Evolutionary conservation across 2,113 vertebrate species (phyloP), one percentile per base, ranked within the genome.

Genomic region (Elgaria multicarinata): DNA sequence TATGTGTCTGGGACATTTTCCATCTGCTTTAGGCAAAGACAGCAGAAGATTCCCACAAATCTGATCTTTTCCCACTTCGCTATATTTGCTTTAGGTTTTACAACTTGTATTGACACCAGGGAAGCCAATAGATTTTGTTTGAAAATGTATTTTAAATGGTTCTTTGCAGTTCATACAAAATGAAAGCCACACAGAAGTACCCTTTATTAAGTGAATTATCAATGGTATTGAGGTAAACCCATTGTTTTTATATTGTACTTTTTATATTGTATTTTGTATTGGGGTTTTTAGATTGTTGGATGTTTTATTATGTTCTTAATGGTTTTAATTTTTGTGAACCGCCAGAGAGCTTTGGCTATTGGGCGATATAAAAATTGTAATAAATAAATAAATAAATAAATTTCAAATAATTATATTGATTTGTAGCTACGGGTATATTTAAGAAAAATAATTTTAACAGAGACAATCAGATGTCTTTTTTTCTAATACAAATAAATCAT

Each of bases 11-110:
- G 85, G 96, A 97, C 93, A 92, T 92, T 96, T 96, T 93, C 96
- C 97, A 97, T 97, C 97, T 97, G 97, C 46, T 95, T 96, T 95
- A 92, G 95, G 96, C 96, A 96, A 96, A 96, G 94, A 93, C 86
- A 89, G 91, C 92, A 89, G 91, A 88, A 76, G 67, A 95, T 94
- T 94, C 91, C 91, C 39, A 50, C 84, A 92, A 83, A 46, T 1
- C 1, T 12, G 31, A 82, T 85, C 62, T 33, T 89, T 69, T 78
- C 42, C n/a, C 18, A 6, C 36, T 87, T 74, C 26, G 31, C 36
- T 93, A 92, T 92, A 44, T 85, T 92, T 92, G 81, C 77, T 89
- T 79, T 42, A 87, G 83, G 71, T 50, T 89, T 76, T 69, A 91
- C 74, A 39, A 90, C 16, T 8, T 31, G 79, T 84, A 90, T 93